These are phyloP conservation scores for Dolomedes plantarius DNA, from an alignment of 2,888 invertebrate genomes.

Conservation along the genomic window DNA sequence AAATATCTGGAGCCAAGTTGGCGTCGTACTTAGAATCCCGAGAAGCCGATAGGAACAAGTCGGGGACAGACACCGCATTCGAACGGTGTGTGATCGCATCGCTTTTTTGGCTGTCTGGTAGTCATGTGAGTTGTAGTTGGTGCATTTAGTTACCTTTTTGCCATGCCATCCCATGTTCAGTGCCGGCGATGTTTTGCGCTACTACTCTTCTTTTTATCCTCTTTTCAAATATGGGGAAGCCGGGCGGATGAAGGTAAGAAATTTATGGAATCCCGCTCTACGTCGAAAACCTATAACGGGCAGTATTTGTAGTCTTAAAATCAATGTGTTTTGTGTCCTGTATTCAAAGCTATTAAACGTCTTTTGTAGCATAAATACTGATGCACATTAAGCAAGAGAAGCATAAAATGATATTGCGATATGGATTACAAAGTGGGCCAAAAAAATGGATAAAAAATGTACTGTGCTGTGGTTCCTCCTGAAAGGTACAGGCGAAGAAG, in stretches of 20 bases:
- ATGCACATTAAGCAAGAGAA: too few relatives aligned
- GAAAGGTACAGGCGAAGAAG: too few relatives aligned
- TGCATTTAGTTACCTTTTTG: constrained; percentile 19
- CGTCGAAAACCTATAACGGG: too few relatives aligned
- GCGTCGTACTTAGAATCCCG: not conserved
- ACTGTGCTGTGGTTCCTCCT: too few relatives aligned
- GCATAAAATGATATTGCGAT: too few relatives aligned
- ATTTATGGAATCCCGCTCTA: not conserved
- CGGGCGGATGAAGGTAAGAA: constrained; percentile 13
- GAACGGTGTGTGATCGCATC: not conserved
- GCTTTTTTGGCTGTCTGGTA: constrained; percentile 10
- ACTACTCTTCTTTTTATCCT: constrained; percentile 10
- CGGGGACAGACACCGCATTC: not conserved
- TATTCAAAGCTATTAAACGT: too few relatives aligned
- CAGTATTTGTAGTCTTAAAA: too few relatives aligned
- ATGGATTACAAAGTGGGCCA: too few relatives aligned
- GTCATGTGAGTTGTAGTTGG: constrained; percentile 24
- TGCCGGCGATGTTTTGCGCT: constrained; percentile 19
- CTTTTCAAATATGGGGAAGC: constrained; percentile 11
- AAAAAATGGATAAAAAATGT: too few relatives aligned
- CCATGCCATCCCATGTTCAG: constrained; percentile 17
- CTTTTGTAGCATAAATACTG: too few relatives aligned
- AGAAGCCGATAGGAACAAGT: not conserved
- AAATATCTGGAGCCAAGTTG: constrained; percentile 3
- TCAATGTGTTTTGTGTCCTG: too few relatives aligned